phyloP scores from a whole-genome alignment of 2,797 vertebrate genomes.

The Trachops cirrhosus region DNA sequence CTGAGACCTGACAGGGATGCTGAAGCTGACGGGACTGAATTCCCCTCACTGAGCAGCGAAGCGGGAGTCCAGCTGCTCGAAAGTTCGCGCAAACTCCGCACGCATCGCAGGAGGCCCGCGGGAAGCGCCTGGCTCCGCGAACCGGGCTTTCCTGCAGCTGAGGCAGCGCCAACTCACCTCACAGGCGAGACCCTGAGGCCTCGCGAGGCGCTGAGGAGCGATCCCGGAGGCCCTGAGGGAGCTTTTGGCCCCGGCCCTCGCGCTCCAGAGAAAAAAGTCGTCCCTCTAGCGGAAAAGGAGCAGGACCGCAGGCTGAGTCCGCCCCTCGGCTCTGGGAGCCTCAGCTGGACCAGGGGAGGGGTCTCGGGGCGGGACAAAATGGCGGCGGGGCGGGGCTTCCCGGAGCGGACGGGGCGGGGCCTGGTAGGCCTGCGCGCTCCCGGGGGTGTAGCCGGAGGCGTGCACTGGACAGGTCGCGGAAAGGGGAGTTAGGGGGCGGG shows the following conservation, averaged over 20 bases:
- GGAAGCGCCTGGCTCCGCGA: neutral
- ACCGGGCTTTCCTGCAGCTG: neutral
- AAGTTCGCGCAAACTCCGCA: neutral
- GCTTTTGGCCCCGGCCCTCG: neutral
- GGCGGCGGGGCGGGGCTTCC: neutral
- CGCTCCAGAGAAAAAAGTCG: neutral
- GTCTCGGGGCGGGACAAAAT: neutral
- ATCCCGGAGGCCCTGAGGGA: neutral
- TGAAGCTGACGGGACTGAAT: neutral
- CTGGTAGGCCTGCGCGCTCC: neutral
- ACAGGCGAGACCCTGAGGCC: neutral
- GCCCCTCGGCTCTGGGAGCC: accelerated
- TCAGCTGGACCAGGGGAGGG: accelerated
- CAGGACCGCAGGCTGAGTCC: accelerated
- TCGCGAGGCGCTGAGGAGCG: neutral
- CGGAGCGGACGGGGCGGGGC: neutral
- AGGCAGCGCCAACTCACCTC: neutral
- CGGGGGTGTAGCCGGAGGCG: neutral
- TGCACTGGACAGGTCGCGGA: too few relatives aligned
- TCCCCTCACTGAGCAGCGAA: too few relatives aligned
- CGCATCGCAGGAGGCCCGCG: neutral
- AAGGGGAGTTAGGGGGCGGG: neutral
- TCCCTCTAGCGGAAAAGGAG: neutral
- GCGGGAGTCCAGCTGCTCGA: neutral
- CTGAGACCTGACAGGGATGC: neutral